Conservation (phyloP, 1,140 invertebrate genomes). For the Laupala kohalensis region DNA sequence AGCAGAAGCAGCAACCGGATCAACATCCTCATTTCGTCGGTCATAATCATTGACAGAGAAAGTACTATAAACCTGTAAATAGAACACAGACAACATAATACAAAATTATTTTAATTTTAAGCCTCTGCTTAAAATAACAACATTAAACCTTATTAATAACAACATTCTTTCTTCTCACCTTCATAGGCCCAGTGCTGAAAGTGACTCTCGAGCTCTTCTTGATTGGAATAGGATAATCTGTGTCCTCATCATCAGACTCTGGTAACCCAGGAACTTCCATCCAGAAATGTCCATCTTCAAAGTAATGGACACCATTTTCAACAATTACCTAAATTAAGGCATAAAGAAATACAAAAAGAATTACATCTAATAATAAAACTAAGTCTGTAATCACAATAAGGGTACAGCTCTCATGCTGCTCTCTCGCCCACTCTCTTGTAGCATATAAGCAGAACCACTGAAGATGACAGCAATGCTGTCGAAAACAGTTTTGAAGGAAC, state of each 20-base stretch:
- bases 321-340: constrained; percentile 32
- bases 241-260: constrained; percentile 50
- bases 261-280: constrained; percentile 67
- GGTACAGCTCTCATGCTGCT: no score
- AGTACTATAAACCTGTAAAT: constrained; percentile 75
- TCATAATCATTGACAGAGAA: constrained; percentile 97
- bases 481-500: no score
- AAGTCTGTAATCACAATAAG: no score
- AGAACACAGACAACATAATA: not conserved
- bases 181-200: constrained; percentile 73
- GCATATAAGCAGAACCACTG: no score
- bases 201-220: constrained; percentile 70
- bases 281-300: constrained; percentile 87
- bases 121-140: not conserved
- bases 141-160: not conserved
- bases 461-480: no score
- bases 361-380: no score
- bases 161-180: constrained; percentile 29
- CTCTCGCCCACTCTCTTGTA: no score
- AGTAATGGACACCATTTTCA: constrained; percentile 72
- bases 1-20: constrained; percentile 94
- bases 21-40: constrained; percentile 96
- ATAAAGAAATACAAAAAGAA: not conserved
- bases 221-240: constrained; percentile 49
- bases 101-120: not conserved